phyloP scores from a whole-genome alignment of 2,113 vertebrate species.

The Oreochromis tanganicae region DNA sequence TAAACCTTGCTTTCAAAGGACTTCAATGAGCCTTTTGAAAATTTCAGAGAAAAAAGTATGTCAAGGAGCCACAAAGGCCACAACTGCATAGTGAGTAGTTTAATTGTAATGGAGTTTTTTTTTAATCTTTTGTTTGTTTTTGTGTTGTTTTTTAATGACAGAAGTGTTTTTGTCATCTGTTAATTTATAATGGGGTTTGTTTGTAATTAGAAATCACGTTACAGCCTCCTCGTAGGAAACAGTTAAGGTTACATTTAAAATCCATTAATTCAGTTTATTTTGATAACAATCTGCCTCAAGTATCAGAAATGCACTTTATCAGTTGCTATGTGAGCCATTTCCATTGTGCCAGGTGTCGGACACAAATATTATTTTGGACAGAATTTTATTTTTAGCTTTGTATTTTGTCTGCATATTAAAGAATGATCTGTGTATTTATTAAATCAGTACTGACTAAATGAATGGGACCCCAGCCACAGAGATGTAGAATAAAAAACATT shows the following conservation, averaged over 20 bases:
- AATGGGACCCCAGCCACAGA: conserved; percentile 9
- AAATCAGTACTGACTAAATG: background rate
- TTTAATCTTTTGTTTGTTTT: background rate
- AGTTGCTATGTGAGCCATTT: background rate
- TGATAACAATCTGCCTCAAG: conserved; percentile 31
- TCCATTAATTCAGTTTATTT: background rate
- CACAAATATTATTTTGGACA: background rate
- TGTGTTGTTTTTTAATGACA: background rate
- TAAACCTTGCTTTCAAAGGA: background rate
- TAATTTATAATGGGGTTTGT: background rate
- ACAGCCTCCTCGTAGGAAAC: background rate
- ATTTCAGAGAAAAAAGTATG: conserved; percentile 5
- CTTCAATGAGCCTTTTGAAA: background rate
- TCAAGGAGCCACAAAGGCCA: background rate
- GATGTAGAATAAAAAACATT: background rate
- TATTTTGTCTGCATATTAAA: background rate
- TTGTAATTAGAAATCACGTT: background rate
- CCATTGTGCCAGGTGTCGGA: background rate
- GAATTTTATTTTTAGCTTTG: conserved; percentile 4
- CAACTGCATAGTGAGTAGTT: background rate
- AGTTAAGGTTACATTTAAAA: background rate
- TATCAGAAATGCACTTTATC: conserved; percentile 37
- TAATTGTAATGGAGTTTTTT: background rate
- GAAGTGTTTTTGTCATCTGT: background rate
- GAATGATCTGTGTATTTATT: background rate